Percentiles rank a stretch among this genome's conserved stretches.
Conservation (phyloP, 2,888 invertebrate genomes). For the Drosophila colorata region DNA sequence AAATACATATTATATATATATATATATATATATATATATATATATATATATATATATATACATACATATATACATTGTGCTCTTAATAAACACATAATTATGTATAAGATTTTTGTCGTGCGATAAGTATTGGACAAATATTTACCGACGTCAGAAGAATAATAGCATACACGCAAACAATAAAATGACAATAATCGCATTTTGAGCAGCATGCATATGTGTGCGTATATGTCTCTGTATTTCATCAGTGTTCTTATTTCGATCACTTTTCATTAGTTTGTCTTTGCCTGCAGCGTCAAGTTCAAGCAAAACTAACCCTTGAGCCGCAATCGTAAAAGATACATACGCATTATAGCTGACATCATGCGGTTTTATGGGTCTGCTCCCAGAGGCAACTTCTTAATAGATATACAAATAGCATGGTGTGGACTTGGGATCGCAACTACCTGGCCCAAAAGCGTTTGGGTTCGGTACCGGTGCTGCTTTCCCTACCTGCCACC, state of each 20-base stretch:
- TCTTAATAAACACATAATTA: constrained; percentile 9
- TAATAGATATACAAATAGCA: constrained; percentile 3
- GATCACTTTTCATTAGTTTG: background rate
- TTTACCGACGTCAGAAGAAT: constrained; percentile 2
- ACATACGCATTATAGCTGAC: constrained; percentile 6
- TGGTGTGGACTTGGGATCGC: constrained; percentile 12
- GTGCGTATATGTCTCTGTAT: background rate
- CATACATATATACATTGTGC: background rate
- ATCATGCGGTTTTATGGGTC: constrained; percentile 20
- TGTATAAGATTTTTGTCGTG: background rate
- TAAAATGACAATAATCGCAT: background rate
- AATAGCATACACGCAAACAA: background rate
- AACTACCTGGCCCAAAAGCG: constrained; percentile 23
- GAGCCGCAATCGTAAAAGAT: background rate
- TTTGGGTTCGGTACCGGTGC: constrained; percentile 1
- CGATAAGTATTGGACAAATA: constrained; percentile 21
- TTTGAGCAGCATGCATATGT: background rate
- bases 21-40: too few species aligned
- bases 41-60: too few species aligned
- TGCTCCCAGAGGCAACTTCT: constrained; percentile 5
- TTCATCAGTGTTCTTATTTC: background rate
- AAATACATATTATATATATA: too few species aligned
- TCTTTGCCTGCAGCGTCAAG: constrained; percentile 17
- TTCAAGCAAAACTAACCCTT: constrained; percentile 20
- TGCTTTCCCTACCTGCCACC: constrained; percentile 23